A percentile compares a stretch with the other conserved stretches of the same genome.
phyloP scores from a whole-genome alignment of 1,140 invertebrate genomes.

The Delia radicum region DNA sequence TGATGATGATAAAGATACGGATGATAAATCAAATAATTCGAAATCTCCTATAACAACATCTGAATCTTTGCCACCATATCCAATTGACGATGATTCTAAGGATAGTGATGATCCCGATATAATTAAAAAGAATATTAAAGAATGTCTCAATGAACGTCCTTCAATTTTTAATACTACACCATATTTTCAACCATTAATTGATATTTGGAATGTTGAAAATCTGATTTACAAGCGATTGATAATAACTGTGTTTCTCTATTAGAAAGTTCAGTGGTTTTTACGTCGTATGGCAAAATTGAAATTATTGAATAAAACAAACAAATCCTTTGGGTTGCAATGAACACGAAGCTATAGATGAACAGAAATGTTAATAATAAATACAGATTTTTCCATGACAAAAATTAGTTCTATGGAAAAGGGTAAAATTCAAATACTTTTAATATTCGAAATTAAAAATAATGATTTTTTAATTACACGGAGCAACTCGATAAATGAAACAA shows the following conservation, averaged over 20 bases:
- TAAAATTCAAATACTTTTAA: no score
- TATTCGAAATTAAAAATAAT: no score
- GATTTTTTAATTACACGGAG: no score
- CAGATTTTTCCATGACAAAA: neutral
- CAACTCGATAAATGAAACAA: no score
- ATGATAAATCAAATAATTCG: no score
- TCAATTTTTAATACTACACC: constrained; percentile 40
- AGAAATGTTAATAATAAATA: neutral
- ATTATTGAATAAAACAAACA: neutral
- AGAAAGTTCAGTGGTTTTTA: neutral
- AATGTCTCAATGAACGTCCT: constrained; percentile 36
- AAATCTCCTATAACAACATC: neutral
- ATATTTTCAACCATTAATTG: constrained; percentile 42
- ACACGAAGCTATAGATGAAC: neutral
- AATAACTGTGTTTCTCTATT: neutral
- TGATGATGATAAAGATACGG: neutral
- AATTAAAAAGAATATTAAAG: constrained; percentile 27
- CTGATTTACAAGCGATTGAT: constrained; percentile 34
- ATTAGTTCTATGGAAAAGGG: no score
- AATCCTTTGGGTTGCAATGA: neutral
- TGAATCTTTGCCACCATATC: neutral
- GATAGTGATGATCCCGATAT: neutral
- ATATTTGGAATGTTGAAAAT: constrained; percentile 45
- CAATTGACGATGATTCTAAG: neutral
- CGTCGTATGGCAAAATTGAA: neutral